These are phyloP conservation scores for Hippocampus abdominalis DNA, from an alignment of 2,113 vertebrate genomes.

Conservation along the genomic window DNA sequence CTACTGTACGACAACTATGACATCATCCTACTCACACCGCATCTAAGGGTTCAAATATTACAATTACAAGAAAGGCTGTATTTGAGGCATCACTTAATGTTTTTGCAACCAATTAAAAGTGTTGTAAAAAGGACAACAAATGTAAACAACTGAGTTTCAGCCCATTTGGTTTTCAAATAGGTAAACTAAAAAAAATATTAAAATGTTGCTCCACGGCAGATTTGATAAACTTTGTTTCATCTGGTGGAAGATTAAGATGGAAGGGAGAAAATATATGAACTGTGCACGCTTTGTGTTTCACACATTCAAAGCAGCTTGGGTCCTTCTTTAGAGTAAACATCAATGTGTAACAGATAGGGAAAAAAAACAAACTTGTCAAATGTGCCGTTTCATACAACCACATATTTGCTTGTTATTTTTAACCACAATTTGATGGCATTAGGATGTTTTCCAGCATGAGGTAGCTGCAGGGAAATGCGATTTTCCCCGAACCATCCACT, in stretches of 20 bases:
- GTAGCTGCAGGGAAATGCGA: background rate
- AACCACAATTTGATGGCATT: background rate
- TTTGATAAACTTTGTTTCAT: background rate
- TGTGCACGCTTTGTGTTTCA: too few relatives aligned
- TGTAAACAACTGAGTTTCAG: conserved; percentile 38
- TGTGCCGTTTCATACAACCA: background rate
- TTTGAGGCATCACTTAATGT: conserved; percentile 14
- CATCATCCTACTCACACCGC: conserved; percentile 16
- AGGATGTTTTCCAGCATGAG: background rate
- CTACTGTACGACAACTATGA: conserved; percentile 8
- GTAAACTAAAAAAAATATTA: conserved; percentile 17
- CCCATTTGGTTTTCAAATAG: conserved; percentile 1
- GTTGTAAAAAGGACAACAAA: conserved; percentile 21
- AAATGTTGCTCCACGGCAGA: conserved; percentile 5
- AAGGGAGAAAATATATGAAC: conserved; percentile 3
- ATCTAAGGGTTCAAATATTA: conserved; percentile 55
- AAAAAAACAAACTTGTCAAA: background rate
- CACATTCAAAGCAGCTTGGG: background rate
- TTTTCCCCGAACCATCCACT: background rate
- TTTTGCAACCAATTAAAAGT: conserved; percentile 15
- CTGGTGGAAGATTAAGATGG: background rate
- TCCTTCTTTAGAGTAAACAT: conserved; percentile 10
- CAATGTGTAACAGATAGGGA: background rate
- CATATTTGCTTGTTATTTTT: background rate
- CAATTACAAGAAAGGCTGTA: conserved; percentile 11